A percentile compares a stretch with the other conserved stretches of the same genome.
These are phyloP conservation scores for Callocephalon fimbriatum DNA, from an alignment of 2,113 vertebrate species.

Conservation along the genomic window DNA sequence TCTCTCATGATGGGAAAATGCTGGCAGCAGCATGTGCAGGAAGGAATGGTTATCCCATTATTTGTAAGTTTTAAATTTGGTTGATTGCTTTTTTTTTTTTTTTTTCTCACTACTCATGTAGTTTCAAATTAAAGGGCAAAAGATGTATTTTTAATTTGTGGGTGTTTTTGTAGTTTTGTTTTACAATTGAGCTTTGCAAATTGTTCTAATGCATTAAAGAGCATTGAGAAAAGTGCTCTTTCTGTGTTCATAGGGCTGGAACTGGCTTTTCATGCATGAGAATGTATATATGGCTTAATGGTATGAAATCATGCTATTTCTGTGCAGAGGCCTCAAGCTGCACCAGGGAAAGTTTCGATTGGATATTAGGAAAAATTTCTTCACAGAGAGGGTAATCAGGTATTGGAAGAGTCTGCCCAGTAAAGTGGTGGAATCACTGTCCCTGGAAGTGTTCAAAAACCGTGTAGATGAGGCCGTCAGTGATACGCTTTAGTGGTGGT, in stretches of 20 bases:
- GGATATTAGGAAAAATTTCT: neutral
- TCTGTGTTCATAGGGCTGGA: neutral
- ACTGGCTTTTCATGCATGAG: neutral
- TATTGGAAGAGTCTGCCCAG: neutral
- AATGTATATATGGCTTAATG: neutral
- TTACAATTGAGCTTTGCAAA: neutral
- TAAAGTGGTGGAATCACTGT: neutral
- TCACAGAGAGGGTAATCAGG: neutral
- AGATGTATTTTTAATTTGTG: neutral
- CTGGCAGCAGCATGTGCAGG: slow-evolving; percentile 93
- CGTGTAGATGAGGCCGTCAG: neutral
- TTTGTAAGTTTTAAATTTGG: slow-evolving; percentile 78
- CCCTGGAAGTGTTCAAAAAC: neutral
- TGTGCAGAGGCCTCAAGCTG: neutral
- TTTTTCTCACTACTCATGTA: neutral
- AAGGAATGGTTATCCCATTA: slow-evolving; percentile 89
- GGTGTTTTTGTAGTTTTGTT: neutral
- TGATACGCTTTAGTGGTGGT: neutral
- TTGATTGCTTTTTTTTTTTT: neutral
- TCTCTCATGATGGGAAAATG: slow-evolving; percentile 88
- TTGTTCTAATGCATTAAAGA: neutral
- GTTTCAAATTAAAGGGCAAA: neutral
- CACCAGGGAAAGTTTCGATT: neutral
- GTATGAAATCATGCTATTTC: neutral
- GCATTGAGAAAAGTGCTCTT: neutral